phyloP scores from a whole-genome alignment of 2,113 vertebrate genomes.

The Gymnarchus niloticus region DNA sequence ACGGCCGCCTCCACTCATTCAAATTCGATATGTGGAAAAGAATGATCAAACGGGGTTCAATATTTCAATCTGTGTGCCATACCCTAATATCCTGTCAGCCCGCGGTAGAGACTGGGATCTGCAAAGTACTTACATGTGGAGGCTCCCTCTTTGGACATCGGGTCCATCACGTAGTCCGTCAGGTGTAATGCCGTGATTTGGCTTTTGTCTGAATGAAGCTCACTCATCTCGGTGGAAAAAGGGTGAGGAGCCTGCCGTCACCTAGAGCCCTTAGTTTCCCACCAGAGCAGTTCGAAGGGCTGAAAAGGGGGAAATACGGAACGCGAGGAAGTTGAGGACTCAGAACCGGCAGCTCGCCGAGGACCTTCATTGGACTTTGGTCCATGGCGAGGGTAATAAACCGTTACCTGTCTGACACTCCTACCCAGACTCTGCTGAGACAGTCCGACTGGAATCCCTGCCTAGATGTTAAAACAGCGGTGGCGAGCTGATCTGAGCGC shows the following conservation, averaged over 20 bases:
- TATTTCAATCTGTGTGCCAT: background rate
- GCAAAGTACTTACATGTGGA: conserved; percentile 58
- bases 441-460: conserved; percentile 38
- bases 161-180: conserved; percentile 33
- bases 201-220: conserved; percentile 36
- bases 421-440: conserved; percentile 42
- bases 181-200: conserved; percentile 32
- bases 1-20: background rate
- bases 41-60: background rate
- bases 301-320: conserved; percentile 28
- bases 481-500: conserved; percentile 32
- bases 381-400: conserved; percentile 59
- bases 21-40: background rate
- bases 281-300: conserved; percentile 33
- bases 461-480: background rate
- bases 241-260: conserved; percentile 29
- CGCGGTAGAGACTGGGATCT: background rate
- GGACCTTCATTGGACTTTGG: conserved; percentile 59
- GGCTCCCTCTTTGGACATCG: conserved; percentile 43
- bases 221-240: conserved; percentile 49
- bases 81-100: background rate
- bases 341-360: conserved; percentile 51
- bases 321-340: conserved; percentile 10
- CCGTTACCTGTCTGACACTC: conserved; percentile 62
- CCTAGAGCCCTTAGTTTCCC: conserved; percentile 30